These are phyloP conservation scores for Aurelia sp. DNA, from an alignment of 30 jellyfish, hydroid and myxozoan genomes.

Conservation along the genomic window DNA sequence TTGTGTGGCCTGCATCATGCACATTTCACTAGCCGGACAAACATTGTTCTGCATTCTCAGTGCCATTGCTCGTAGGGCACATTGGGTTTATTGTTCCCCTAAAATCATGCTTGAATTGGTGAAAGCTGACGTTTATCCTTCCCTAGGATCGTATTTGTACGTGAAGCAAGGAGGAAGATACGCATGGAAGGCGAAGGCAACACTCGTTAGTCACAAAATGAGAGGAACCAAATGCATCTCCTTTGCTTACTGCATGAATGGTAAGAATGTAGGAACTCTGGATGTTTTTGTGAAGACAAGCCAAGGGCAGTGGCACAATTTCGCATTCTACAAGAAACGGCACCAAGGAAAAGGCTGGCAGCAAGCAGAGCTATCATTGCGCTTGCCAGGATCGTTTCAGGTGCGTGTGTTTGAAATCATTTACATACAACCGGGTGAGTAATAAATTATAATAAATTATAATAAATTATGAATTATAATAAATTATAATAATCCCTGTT, in stretches of 20 bases:
- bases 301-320: slow-evolving; percentile 12
- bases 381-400: slow-evolving; percentile 13
- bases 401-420: background rate
- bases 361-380: slow-evolving; percentile 43
- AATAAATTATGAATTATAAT: no score
- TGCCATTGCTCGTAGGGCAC: no score
- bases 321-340: slow-evolving; percentile 38
- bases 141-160: slow-evolving; percentile 38
- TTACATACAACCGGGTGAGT: background rate
- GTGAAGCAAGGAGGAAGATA: slow-evolving; percentile 6
- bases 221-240: slow-evolving; percentile 67
- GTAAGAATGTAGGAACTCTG: slow-evolving; percentile 47
- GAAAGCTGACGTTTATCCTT: background rate
- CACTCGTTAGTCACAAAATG: slow-evolving; percentile 17
- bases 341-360: slow-evolving; percentile 81
- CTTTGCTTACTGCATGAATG: slow-evolving; percentile 62
- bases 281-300: slow-evolving; percentile 8
- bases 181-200: slow-evolving; percentile 7
- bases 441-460: no score
- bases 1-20: no score
- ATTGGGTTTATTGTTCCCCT: no score
- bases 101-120: no score
- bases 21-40: no score
- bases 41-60: no score
- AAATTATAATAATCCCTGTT: no score